Base-by-base conservation (phyloP, 2,888 invertebrate species). In the Macaria liturata region DNA sequence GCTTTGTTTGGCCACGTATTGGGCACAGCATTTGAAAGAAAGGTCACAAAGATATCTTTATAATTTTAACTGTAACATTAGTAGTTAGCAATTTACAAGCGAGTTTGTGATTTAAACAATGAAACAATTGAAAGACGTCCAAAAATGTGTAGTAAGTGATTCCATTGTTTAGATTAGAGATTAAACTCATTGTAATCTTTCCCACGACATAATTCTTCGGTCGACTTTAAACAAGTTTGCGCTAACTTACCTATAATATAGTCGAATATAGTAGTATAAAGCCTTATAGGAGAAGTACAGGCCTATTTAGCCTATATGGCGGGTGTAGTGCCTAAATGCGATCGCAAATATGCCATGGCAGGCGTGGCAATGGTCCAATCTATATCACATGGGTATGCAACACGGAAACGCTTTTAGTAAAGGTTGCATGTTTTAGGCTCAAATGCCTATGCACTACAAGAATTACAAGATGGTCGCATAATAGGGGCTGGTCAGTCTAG, bases 351-450 rank as follows among this genome's bases (percentile, higher is more conserved):
- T 65, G 55, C 65, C 50, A 55, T 49, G 54, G 57, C 59, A 54
- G 67, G 67, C 62, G 65, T 65, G 65, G 62, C 57, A 53, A 58
- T 61, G 61, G 52, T 50, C 61, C 54, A 63, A 62, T 59, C 61
- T 52, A 67, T 64, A 60, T 63, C 60, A 55, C 64, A 66, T 68
- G 58, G 54, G 52, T 56, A 46, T 48, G 54, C 46, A 54, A 66
- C 67, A 68, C 34, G 57, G 61, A 68, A 68, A 68, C 48, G 65
- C 64, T 68, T 68, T 68, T 68, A 68, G 65, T 48, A 64, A 68
- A 64, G 61, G 63, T 66, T 59, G 57, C 63, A 51, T 63, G 54
- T 63, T 55, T 55, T 51, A 40, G 46, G 54, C 57, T 60, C 57
- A 61, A 63, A 55, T 37, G 45, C 52, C 34, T 49, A 58, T 52